phyloP scores from a whole-genome alignment of 2,113 vertebrate species.

The Aphelocoma coerulescens region DNA sequence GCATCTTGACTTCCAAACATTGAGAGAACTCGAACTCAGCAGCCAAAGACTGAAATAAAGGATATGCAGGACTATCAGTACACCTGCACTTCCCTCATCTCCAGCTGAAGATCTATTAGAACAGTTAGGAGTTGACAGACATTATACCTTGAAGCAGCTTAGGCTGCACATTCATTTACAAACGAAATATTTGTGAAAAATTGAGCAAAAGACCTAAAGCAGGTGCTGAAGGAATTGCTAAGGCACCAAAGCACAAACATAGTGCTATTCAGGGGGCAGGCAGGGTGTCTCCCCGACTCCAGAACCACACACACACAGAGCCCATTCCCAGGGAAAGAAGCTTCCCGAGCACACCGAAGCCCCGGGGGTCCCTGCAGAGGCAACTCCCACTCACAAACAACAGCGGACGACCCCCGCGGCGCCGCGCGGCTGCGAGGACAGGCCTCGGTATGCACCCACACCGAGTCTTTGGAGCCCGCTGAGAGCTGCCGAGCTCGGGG shows the following conservation, averaged over 20 bases:
- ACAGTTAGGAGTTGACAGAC: neutral
- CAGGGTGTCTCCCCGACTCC: fast-evolving
- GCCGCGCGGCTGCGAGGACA: no score
- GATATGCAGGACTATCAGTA: no score
- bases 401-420: neutral
- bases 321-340: fast-evolving
- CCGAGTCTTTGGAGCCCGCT: fast-evolving
- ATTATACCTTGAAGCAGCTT: neutral
- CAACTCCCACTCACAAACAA: neutral
- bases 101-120: neutral
- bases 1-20: neutral
- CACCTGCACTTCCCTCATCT: neutral
- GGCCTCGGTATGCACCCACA: fast-evolving
- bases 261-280: fast-evolving
- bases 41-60: neutral
- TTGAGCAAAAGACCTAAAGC: neutral
- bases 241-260: fast-evolving
- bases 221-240: fast-evolving
- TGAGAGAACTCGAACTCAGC: neutral
- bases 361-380: no score
- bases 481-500: fast-evolving
- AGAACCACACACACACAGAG: no score
- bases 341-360: neutral
- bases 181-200: neutral
- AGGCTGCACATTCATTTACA: neutral